Base-by-base conservation (phyloP, 2,113 vertebrate species). In the Xiphophorus hellerii region DNA sequence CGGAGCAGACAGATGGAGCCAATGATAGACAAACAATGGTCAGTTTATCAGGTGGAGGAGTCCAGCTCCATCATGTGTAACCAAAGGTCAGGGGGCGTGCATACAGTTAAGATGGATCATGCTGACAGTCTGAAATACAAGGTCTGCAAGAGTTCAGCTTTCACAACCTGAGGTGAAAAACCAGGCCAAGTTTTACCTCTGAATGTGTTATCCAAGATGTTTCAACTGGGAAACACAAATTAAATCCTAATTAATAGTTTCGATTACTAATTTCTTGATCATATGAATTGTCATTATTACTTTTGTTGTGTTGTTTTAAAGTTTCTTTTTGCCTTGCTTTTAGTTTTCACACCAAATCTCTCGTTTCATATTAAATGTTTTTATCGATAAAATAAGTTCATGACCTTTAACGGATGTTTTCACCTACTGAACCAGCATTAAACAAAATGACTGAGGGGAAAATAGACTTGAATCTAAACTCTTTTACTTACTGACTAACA, bases 41-140 rank as follows among this genome's bases (percentile, higher is more conserved):
- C 14, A 48, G 25, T 74, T 88, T 82, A 71, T 85, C 22, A 66
- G n/a, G 30, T 65, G 13, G 69, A 67, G 65, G 60, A 79, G 51
- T 6, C 9, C 27, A 33, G 66, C 51, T 67, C 14, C 12, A 29
- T 35, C 62, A 66, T 44, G 15, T 35, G 12, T 44, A 62, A 65
- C 54, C 77, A 88, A 88, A 84, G 84, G 71, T 83, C 77, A 51
- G 51, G n/a, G 33, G 30, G 51, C 28, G n/a, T 31, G 0, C 27
- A 68, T 48, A 20, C 29, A 3, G 27, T 58, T 35, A 48, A 54
- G 7, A 58, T 69, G 7, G 60, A 79, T n/a, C 35, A 44, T 5
- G 28, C 15, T 22, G 8, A 22, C 25, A 39, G 29, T 66, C 37
- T 30, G 12, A 22, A 48, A 17, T 27, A n/a, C 17, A 30, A 39